Evolutionary conservation across 2,888 invertebrate genomes (phyloP).

Genomic region (Himalopsyche kuldschensis): DNA sequence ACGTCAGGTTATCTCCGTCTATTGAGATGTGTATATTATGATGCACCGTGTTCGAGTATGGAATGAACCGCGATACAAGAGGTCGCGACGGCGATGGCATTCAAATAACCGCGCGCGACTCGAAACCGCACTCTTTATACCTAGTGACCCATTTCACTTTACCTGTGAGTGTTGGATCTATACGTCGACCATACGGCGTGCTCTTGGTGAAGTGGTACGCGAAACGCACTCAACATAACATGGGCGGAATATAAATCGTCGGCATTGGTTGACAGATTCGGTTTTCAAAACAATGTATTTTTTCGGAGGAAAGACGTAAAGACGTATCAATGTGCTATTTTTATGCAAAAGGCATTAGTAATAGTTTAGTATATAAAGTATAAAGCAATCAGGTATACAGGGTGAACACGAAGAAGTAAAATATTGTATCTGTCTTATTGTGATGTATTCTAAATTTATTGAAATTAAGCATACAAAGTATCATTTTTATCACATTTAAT

Average conservation of each 20-base stretch:
- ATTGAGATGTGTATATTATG: background rate
- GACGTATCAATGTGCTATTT: too few species aligned
- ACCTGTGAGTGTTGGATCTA: constrained; percentile 4
- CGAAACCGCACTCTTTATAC: constrained; percentile 24
- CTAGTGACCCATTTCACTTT: constrained; percentile 33
- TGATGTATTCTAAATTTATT: too few species aligned
- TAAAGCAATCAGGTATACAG: too few species aligned
- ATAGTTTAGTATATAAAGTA: too few species aligned
- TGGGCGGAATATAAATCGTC: background rate
- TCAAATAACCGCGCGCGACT: constrained; percentile 16
- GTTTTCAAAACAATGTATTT: too few species aligned
- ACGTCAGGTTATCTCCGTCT: background rate
- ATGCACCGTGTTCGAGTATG: background rate
- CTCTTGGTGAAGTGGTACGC: background rate
- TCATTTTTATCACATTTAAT: too few species aligned
- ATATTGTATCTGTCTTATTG: too few species aligned
- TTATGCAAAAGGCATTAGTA: too few species aligned
- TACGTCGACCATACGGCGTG: constrained; percentile 7
- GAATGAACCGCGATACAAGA: background rate
- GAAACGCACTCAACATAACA: constrained; percentile 4
- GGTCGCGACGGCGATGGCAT: background rate
- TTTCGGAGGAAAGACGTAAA: too few species aligned
- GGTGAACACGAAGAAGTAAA: too few species aligned
- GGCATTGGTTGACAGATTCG: background rate
- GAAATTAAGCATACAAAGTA: too few species aligned